These are phyloP conservation scores for Xestia c-nigrum DNA, from an alignment of 2,888 invertebrate genomes.

Conservation along the genomic window DNA sequence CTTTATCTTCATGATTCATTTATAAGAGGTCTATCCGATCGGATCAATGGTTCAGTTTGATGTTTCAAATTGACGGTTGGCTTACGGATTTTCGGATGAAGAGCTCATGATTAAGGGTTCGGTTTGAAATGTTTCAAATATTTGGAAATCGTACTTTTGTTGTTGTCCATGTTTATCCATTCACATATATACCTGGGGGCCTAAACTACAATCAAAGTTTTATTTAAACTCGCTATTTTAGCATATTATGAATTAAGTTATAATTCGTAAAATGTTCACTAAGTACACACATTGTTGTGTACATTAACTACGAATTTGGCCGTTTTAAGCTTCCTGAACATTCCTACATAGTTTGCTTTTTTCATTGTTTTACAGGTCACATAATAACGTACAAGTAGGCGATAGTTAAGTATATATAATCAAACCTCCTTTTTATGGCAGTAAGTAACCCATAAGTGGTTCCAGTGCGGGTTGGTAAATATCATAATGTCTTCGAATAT, in stretches of 20 bases:
- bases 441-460: not conserved
- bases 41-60: slow-evolving; percentile 37
- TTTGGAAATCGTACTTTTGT: not conserved
- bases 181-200: not conserved
- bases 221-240: too few species aligned
- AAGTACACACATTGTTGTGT: too few species aligned
- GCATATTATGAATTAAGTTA: too few species aligned
- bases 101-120: slow-evolving; percentile 16
- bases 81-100: slow-evolving; percentile 14
- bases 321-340: not conserved
- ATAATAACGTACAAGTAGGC: too few species aligned
- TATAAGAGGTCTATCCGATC: slow-evolving; percentile 35
- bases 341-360: not conserved
- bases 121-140: not conserved
- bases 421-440: not conserved
- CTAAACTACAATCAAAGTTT: too few species aligned
- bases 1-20: slow-evolving; percentile 51
- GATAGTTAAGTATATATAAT: too few species aligned
- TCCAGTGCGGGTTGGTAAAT: not conserved
- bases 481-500: too few species aligned
- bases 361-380: too few species aligned
- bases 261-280: too few species aligned
- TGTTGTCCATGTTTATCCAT: not conserved
- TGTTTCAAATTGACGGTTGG: slow-evolving; percentile 24
- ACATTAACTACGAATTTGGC: too few species aligned